These are phyloP conservation scores for Zootermopsis nevadensis DNA, from an alignment of 2,888 invertebrate species.

Conservation along the genomic window DNA sequence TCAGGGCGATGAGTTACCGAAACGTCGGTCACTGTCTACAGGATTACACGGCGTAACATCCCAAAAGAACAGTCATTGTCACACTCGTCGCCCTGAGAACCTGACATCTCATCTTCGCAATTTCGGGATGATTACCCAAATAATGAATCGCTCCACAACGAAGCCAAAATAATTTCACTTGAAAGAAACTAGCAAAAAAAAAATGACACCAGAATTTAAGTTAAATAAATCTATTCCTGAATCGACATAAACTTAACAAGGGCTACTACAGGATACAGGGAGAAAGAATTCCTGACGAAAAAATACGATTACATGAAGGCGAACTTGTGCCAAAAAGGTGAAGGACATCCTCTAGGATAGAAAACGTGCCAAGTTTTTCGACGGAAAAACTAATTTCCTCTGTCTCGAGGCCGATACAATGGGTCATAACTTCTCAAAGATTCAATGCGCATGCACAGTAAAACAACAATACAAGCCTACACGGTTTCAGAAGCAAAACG, in stretches of 20 bases:
- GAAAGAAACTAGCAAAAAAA: not conserved
- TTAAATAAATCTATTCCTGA: not conserved
- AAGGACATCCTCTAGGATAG: slow-evolving; percentile 8
- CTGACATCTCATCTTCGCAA: no score
- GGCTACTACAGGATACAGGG: not conserved
- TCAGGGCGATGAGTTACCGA: no score
- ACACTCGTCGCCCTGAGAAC: no score
- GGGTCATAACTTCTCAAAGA: not conserved
- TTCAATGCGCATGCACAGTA: not conserved
- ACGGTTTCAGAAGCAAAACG: not conserved
- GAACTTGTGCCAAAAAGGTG: slow-evolving; percentile 39
- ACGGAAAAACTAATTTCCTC: slow-evolving; percentile 14
- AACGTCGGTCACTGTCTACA: no score
- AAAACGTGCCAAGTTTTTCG: not conserved
- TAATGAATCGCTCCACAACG: no score
- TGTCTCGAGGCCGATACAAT: not conserved
- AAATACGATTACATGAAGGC: not conserved
- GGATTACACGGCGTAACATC: no score
- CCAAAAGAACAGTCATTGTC: no score
- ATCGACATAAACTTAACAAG: not conserved
- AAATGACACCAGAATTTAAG: not conserved
- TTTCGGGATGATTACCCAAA: no score
- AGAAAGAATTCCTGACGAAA: not conserved
- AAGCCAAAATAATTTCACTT: not conserved
- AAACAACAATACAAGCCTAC: not conserved